Base-by-base conservation (phyloP, 1,140 invertebrate genomes). In the Caenorhabditis brenneri region DNA sequence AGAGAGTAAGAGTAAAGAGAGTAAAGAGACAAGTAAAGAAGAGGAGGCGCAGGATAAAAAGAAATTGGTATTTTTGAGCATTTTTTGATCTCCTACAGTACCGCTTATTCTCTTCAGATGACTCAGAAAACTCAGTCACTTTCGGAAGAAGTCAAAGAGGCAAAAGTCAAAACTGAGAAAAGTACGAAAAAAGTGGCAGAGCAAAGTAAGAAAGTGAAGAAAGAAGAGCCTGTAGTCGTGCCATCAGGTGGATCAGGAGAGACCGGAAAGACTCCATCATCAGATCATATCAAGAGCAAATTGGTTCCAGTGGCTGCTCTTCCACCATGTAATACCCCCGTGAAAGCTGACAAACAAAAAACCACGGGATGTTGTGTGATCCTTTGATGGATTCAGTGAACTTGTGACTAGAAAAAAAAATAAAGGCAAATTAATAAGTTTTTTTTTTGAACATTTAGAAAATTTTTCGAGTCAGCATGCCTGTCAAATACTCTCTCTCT, bases 1-100 rank as follows among this genome's bases (percentile, higher is more conserved):
- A 7, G 53, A 81, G n/a, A 81, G 53, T 58, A 81, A 60, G 31
- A 53, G 31, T 55, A 53, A 80, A 22, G 51, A 80, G 33, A 80
- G 51, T 80, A 55, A 79, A n/a, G 78, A 79, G 24, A 74, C 74
- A 16, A 31, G 39, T 15, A 80, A 80, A 27, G 79, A 80, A 80
- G 53, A 58, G 16, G 53, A 53, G 1, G 51, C 19, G 7, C 39
- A 42, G 39, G 48, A 33, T 5, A 58, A 60, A 27, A 81, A 58
- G 36, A 74, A 31, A 74, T 74, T 74, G 33, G 65, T 74, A 24
- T n/a, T 29, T 36, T 9, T 4, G 10, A 9, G 3, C 4, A 29
- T 27, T 9, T n/a, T n/a, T n/a, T n/a, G 55, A 12, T 10, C 27
- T 29, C 12, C 31, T 27, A 27, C 31, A 29, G 1, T 0, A 15